These are phyloP conservation scores for Rhinogobio ventralis DNA, from an alignment of 2,797 vertebrate species.

Conservation along the genomic window DNA sequence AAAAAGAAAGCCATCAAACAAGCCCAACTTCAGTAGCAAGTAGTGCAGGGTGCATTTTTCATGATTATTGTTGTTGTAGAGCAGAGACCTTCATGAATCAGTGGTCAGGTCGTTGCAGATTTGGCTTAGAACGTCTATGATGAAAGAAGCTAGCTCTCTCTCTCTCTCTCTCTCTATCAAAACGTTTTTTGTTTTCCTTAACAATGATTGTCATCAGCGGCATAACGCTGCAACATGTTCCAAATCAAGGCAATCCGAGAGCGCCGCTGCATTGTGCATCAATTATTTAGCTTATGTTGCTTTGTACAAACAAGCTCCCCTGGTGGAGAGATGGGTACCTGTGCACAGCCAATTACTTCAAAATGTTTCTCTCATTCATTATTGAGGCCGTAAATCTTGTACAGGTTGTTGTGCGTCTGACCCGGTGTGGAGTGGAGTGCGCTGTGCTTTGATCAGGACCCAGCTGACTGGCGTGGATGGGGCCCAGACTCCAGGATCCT, in stretches of 20 bases:
- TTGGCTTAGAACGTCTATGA: constrained; percentile 48
- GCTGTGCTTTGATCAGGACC: constrained; percentile 83
- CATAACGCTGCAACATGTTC: constrained; percentile 63
- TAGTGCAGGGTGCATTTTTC: constrained; percentile 62
- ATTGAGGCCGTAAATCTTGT: constrained; percentile 86
- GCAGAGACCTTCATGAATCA: constrained; percentile 64
- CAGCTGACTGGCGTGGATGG: constrained; percentile 67
- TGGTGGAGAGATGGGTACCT: constrained; percentile 73
- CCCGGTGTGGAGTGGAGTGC: constrained; percentile 78
- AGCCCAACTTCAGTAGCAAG: constrained; percentile 58
- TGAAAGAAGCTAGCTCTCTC: constrained; percentile 36
- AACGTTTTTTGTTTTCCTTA: constrained; percentile 63
- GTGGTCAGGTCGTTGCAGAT: constrained; percentile 58
- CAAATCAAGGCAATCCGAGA: constrained; percentile 68
- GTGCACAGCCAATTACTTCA: constrained; percentile 86
- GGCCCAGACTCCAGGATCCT: constrained; percentile 5
- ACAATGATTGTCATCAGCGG: constrained; percentile 70
- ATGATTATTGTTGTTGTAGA: constrained; percentile 66
- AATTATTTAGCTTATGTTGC: constrained; percentile 91
- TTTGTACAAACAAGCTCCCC: constrained; percentile 86
- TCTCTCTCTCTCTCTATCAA: constrained; percentile 1
- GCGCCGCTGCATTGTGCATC: constrained; percentile 79
- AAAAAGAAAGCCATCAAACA: constrained; percentile 64
- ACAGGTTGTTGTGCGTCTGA: constrained; percentile 82
- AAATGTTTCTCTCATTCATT: constrained; percentile 90